Evolutionary conservation across 2,888 invertebrate genomes (phyloP), one percentile per base, ranked within the genome.

Genomic region (Congeria kusceri): DNA sequence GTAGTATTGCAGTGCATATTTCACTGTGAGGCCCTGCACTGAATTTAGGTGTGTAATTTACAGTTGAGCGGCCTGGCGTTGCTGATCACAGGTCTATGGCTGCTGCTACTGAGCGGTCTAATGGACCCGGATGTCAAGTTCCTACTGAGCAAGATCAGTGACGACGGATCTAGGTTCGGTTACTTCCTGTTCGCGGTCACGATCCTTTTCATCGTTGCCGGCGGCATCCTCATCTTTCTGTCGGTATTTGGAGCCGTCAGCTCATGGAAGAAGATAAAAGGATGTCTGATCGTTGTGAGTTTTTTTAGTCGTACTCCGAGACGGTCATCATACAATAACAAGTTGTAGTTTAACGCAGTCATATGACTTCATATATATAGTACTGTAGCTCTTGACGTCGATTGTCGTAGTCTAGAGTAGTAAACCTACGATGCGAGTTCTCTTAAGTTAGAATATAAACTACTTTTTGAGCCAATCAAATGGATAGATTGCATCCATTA

Each of bases 171-270:
- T 23, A 5, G 1, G 25, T 23, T 53, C 53, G 53, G 53, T 20
- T 23, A 20, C 23, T 53, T 53, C 53, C 53, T 53, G 53, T 53
- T 53, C 9, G 20, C 53, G 5, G 20, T 25, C 25, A 53, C 53
- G 2, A 20, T 53, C 7, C 25, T 53, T 9, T 53, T 53, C 53
- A 53, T 53, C 53, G 25, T 53, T 53, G 53, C 53, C 23, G 53
- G 53, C 5, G 53, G 53, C 2, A 25, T 53, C 3, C 53, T 53
- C 20, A 11, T 53, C n/a, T 4, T 53, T 18, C n/a, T 53, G 53
- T 20, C 53, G 20, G 53, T 53, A 20, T 53, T 53, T 53, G 53
- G 53, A 53, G 53, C 53, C n/a, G 53, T 53, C 53, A 53, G 23
- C 53, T 15, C 53, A 9, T 53, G 53, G 53, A 53, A 53, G 53